Conservation (phyloP, 2,113 vertebrate species). For the Zapornia atra region DNA sequence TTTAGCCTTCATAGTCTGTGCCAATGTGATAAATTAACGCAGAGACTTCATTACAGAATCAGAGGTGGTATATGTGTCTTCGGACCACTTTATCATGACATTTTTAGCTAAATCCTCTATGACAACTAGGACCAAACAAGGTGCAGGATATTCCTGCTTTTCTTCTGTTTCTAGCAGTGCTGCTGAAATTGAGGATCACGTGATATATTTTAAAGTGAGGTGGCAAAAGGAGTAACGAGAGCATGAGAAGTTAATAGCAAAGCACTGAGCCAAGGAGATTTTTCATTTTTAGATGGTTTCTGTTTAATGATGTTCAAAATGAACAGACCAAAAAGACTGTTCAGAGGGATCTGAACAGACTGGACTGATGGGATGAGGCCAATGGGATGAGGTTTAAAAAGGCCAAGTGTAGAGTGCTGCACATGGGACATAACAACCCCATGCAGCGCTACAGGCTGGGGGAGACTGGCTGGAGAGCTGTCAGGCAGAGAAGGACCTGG, state of each 20-base stretch:
- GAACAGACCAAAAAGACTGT: neutral
- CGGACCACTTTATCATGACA: neutral
- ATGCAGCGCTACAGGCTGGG: too few species aligned
- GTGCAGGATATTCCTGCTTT: neutral
- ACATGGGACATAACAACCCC: too few species aligned
- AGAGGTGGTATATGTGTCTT: neutral
- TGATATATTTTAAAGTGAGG: neutral
- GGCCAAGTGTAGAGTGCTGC: too few species aligned
- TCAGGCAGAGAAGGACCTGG: too few species aligned
- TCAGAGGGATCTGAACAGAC: too few species aligned
- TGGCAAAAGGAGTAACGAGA: neutral
- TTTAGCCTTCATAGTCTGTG: neutral
- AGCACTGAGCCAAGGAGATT: neutral
- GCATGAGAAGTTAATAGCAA: fast-evolving
- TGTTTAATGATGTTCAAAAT: neutral
- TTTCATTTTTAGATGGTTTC: neutral
- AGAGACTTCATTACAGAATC: neutral
- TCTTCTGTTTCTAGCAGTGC: neutral
- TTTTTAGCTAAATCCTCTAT: neutral
- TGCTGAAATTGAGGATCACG: neutral
- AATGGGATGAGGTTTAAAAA: too few species aligned
- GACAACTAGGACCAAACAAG: neutral
- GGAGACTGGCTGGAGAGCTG: too few species aligned
- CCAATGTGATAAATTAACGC: neutral
- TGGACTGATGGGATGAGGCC: too few species aligned